Conservation (phyloP, 1,140 invertebrate species). For the Brachionus angularis region DNA sequence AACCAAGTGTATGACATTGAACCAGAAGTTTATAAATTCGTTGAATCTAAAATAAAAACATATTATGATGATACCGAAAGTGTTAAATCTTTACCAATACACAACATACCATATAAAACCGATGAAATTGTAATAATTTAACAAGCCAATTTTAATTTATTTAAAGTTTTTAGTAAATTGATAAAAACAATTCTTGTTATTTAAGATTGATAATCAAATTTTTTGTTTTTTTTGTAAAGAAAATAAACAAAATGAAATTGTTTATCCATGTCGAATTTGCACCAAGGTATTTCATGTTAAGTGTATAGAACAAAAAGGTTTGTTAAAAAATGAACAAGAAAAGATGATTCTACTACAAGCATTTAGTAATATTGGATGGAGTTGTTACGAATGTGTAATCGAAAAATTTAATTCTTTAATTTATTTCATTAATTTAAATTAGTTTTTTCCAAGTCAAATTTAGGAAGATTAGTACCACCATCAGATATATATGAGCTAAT, state of each 20-base stretch:
- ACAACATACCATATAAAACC: slow-evolving; percentile 6
- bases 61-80: slow-evolving; percentile 28
- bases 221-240: slow-evolving; percentile 39
- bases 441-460: not conserved
- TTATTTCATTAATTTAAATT: not conserved
- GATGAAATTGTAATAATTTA: not conserved
- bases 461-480: slow-evolving; percentile 8
- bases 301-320: slow-evolving; percentile 23
- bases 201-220: slow-evolving; percentile 11
- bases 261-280: slow-evolving; percentile 40
- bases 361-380: slow-evolving; percentile 40
- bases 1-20: not conserved
- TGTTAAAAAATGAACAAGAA: slow-evolving; percentile 18
- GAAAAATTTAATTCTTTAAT: not conserved
- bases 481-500: slow-evolving; percentile 34
- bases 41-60: not conserved
- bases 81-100: not conserved
- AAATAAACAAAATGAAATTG: slow-evolving; percentile 9
- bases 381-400: slow-evolving; percentile 28
- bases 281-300: slow-evolving; percentile 29
- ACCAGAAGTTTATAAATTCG: not conserved
- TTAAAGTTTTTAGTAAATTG: no score
- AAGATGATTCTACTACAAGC: slow-evolving; percentile 3
- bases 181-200: not conserved
- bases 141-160: not conserved